Evolutionary conservation across 1,140 invertebrate species (phyloP), one percentile per base, ranked within the genome.

Genomic region (Globodera rostochiensis): DNA sequence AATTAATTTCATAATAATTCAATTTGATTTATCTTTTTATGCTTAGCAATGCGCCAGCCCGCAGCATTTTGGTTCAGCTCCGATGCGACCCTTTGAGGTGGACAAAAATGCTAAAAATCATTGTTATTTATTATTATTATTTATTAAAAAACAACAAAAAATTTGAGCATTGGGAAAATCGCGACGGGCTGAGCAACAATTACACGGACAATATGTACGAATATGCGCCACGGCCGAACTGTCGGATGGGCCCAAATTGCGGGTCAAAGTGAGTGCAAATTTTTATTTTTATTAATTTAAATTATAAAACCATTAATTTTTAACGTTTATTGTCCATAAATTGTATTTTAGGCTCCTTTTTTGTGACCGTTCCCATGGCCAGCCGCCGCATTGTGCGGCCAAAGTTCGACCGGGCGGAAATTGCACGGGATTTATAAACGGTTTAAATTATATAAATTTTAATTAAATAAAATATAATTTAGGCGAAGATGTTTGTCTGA

Each of bases 241-340:
- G 88, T 66, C 96, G 15, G 96, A 47, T 50, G 93, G 92, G 80
- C 96, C 96, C 66, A 93, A 93, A 82, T 95, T 93, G 92, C 98
- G 99, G 78, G 94, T 89, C 88, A 0, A 82, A 85, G 85, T 88
- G 36, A 36, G 36, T 36, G 36, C 36, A 36, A 36, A 36, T 3
- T 36, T 36, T 36, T 36, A 36, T 36, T 36, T 25, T 36, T 36
- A 36, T 36, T 36, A 36, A 69, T 21, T 69, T 21, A 69, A 21
- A 69, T 69, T 69, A 6, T 36, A 69, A 21, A 69, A 4, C 36
- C 66, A 21, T 76, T 19, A n/a, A n/a, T n/a, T n/a, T n/a, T n/a
- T n/a, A n/a, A n/a, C n/a, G n/a, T n/a, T n/a, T n/a, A n/a, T n/a
- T n/a, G n/a, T n/a, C n/a, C n/a, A n/a, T n/a, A 25, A 36, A 36